Base-by-base conservation (phyloP, 1,140 invertebrate genomes). In the Akabosia matsudoensis region DNA sequence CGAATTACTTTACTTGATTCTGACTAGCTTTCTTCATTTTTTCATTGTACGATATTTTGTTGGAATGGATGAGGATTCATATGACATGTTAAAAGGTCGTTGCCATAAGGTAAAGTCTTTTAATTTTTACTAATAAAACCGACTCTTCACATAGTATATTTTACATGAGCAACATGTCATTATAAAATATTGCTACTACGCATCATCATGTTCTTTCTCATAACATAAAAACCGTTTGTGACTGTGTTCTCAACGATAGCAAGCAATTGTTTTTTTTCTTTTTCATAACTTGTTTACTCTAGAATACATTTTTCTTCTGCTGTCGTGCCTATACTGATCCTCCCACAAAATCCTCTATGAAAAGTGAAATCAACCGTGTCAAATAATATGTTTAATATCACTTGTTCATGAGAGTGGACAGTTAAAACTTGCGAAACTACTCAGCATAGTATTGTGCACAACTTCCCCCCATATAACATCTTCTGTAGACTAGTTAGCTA, bases 341-440 rank as follows among this genome's bases (percentile, higher is more conserved):
- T 56, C 54, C 54, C 54, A 56, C 54, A 56, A 22, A 56, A 24
- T 13, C 24, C 24, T 22, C 10, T 56, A 13, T 56, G 22, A 56
- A 56, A 56, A 56, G 54, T 56, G 54, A 56, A 56, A 56, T 56
- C 54, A 56, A 56, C 13, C 54, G 54, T 56, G 22, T 10, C 54
- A 22, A 45, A 45, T 45, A 45, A 10, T 45, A 45, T 45, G 37
- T 45, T 45, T 10, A 10, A 45, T 45, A 45, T 45, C 37, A 45
- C 37, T 45, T 45, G 18, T 18, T 45, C 37, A 45, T 18, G 37
- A 45, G 18, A 45, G 37, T 45, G 37, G 37, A 45, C 7, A 45
- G n/a, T n/a, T n/a, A 45, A 45, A 18, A 45, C 37, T 7, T 45
- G 18, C 37, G 18, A 45, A 7, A 45, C n/a, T 45, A 18, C 18